Evolutionary conservation across 2,888 invertebrate species (phyloP), one percentile per base, ranked within the genome.

Genomic region (Eupithecia dodoneata): DNA sequence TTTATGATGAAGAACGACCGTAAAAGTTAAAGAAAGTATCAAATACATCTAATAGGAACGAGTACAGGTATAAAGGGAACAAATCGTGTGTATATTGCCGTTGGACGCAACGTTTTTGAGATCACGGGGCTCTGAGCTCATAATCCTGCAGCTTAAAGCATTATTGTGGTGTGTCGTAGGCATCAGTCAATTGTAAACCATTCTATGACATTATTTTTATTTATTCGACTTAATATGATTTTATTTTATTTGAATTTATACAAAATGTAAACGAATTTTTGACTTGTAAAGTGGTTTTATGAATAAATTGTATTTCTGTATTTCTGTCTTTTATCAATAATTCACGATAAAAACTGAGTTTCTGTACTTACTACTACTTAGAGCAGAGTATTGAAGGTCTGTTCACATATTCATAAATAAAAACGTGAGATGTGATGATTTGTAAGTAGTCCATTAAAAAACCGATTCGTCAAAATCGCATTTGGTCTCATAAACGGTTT

Each of bases 31-130:
- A 63, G 18, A 12, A 63, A 59, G 59, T 59, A 18, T 30, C 18
- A 30, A 59, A 63, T 63, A 63, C 30, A 30, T 63, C 55, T 59
- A 59, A 7, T 9, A 18, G n/a, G 9, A 18, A 59, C 30, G 1
- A 12, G 63, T 63, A 63, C 18, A 63, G 18, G 30, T 63, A 30
- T 30, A 63, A 18, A 63, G 18, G 55, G 45, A 9, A 47, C 47
- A 63, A 13, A 9, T 45, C 44, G 45, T 44, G 5, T 78, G 72
- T 90, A 63, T 63, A 63, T 88, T 90, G 89, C 91, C 88, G 84
- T 76, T 88, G 94, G 94, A 94, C 94, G 94, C 91, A 87, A 84
- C 84, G 59, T 63, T 63, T 63, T 87, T 87, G 89, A 89, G 89
- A 90, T 88, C 87, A 87, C 86, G 86, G 85, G 83, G 83, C 85